Base-by-base conservation (phyloP, 2,797 vertebrate species). In the Pseudochaenichthys georgianus region DNA sequence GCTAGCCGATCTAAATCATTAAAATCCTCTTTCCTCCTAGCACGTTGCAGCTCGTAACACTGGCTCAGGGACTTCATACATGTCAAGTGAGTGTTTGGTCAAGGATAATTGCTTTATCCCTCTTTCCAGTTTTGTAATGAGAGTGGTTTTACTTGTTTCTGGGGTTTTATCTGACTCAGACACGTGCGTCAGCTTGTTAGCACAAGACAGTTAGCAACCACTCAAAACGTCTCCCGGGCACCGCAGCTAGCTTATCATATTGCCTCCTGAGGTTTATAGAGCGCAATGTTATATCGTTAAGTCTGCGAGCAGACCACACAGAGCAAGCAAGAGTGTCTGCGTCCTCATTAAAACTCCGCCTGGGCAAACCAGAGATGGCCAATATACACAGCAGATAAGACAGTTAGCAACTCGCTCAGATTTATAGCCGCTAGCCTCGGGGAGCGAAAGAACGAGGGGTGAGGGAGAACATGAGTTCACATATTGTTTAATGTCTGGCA, bases 311-410 rank as follows among this genome's bases (percentile, higher is more conserved):
- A 59, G 87, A 88, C 87, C 84, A 87, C 84, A 88, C 87, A 89
- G 78, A 80, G 64, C 66, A 70, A 50, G 58, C 11, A 3, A 82
- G 80, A 71, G 87, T 90, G 84, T 89, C 80, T 75, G 70, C 81
- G 73, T 90, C 85, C 87, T 91, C 81, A 83, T 92, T 92, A 89
- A 92, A 92, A 83, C 87, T 81, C 76, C 31, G 83, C 76, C 81
- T 83, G 87, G 75, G 80, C 79, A 83, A 87, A 88, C 83, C 84
- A 89, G 81, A 79, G 78, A 75, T 70, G 7, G 82, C 74, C 86
- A 89, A 83, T 81, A 80, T 65, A 86, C 83, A 84, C 83, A 86
- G 59, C 64, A 88, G 89, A 92, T 90, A 89, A 91, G 85, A 86
- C 86, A 81, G 84, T 85, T 81, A 87, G 84, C 84, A 68, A 73